Evolutionary conservation across 92 coral and sea anemone genomes (phyloP).

Genomic region (Bergia sp.): DNA sequence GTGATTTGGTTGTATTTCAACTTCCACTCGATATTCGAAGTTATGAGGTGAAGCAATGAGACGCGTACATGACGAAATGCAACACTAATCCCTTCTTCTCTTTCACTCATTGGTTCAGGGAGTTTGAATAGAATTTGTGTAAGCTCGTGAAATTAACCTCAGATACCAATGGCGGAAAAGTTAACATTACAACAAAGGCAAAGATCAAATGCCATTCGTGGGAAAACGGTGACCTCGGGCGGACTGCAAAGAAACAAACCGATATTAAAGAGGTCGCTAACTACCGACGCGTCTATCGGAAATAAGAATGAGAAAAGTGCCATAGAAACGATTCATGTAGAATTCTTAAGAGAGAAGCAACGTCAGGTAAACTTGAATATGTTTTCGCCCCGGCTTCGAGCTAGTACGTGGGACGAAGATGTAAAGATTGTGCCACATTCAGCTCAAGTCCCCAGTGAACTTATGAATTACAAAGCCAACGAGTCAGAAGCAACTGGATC

Average conservation of each 20-base stretch:
- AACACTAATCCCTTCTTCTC: neutral
- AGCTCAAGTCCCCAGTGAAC: constrained; percentile 3
- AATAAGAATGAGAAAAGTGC: neutral
- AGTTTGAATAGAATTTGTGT: neutral
- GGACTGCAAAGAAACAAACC: constrained; percentile 14
- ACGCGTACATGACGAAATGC: neutral
- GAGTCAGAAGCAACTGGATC: neutral
- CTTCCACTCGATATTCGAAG: neutral
- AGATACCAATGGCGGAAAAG: constrained; percentile 29
- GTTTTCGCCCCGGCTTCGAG: constrained; percentile 36
- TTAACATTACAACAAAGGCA: constrained; percentile 9
- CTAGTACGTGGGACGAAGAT: constrained; percentile 22
- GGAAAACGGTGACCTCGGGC: neutral
- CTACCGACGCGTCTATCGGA: constrained; percentile 13
- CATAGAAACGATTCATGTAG: neutral
- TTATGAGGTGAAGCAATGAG: neutral
- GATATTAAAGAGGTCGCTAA: constrained; percentile 21
- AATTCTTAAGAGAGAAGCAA: constrained; percentile 9
- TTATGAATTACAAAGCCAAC: neutral
- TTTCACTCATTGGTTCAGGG: neutral
- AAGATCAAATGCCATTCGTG: constrained; percentile 3
- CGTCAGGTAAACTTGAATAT: neutral
- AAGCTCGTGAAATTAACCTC: neutral
- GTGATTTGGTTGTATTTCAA: neutral
- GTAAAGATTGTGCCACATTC: neutral